These are phyloP conservation scores for Troides aeacus DNA, from an alignment of 2,888 invertebrate genomes.

Conservation along the genomic window DNA sequence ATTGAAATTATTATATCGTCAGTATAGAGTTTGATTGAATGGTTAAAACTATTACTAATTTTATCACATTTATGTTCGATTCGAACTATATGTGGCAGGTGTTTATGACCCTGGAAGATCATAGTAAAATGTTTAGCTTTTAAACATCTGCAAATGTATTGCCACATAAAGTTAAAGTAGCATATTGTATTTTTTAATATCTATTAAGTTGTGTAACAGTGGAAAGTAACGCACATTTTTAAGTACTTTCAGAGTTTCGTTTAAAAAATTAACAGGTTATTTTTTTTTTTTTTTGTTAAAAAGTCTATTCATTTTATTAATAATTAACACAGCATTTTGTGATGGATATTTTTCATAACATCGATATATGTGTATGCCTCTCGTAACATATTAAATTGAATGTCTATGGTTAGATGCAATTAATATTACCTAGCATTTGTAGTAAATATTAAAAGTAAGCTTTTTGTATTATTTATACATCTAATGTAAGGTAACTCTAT, in stretches of 20 bases:
- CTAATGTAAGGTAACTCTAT: constrained; percentile 57
- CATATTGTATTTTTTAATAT: not conserved
- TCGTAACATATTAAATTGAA: constrained; percentile 8
- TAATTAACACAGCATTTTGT: not conserved
- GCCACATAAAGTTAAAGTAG: not conserved
- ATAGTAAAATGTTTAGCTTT: too few relatives aligned
- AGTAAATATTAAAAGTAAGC: constrained; percentile 32
- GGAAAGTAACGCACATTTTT: constrained; percentile 26
- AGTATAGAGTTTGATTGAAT: not conserved
- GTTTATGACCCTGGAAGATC: too few relatives aligned
- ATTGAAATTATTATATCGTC: too few relatives aligned
- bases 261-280: not conserved
- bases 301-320: not conserved
- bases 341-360: constrained; percentile 4
- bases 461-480: constrained; percentile 66
- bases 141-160: not conserved
- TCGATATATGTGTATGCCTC: not conserved
- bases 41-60: not conserved
- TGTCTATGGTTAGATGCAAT: constrained; percentile 14
- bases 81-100: too few relatives aligned
- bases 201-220: constrained; percentile 12
- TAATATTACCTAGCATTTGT: constrained; percentile 23
- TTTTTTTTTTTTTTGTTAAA: not conserved
- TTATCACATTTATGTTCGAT: not conserved
- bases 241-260: not conserved